Evolutionary conservation across 2,113 vertebrate genomes (phyloP).

Genomic region (Pelodiscus sinensis): DNA sequence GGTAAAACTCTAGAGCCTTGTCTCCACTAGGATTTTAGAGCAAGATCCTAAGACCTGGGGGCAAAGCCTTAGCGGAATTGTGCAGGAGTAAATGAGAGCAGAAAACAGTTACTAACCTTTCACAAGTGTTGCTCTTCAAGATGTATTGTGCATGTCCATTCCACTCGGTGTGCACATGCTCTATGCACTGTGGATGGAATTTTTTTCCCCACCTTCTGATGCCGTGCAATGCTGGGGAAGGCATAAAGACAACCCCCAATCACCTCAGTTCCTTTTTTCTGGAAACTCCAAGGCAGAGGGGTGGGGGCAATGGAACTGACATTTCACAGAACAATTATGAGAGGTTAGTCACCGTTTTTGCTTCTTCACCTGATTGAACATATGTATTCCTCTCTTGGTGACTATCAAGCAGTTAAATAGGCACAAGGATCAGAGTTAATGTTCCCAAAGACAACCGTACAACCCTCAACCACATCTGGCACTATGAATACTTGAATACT

Average conservation of each 20-base stretch:
- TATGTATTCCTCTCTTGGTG: neutral
- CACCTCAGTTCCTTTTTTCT: neutral
- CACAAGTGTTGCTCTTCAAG: neutral
- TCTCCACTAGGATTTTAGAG: neutral
- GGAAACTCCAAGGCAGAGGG: neutral
- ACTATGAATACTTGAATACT: neutral
- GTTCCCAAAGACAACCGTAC: neutral
- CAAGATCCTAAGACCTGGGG: accelerated
- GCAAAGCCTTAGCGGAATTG: accelerated
- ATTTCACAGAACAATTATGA: neutral
- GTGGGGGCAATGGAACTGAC: neutral
- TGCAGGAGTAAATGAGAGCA: accelerated
- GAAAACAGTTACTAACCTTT: neutral
- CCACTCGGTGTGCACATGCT: neutral
- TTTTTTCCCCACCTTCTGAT: neutral
- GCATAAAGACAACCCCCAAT: neutral
- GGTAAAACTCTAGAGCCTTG: neutral
- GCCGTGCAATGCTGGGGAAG: neutral
- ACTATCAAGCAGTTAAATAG: neutral
- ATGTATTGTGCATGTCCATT: neutral
- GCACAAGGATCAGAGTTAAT: neutral
- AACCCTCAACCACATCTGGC: neutral
- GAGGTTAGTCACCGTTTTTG: neutral
- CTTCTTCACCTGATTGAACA: neutral
- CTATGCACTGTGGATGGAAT: neutral